Evolutionary conservation across 2,113 vertebrate genomes (phyloP).

Genomic region (Erpornis zantholeuca): DNA sequence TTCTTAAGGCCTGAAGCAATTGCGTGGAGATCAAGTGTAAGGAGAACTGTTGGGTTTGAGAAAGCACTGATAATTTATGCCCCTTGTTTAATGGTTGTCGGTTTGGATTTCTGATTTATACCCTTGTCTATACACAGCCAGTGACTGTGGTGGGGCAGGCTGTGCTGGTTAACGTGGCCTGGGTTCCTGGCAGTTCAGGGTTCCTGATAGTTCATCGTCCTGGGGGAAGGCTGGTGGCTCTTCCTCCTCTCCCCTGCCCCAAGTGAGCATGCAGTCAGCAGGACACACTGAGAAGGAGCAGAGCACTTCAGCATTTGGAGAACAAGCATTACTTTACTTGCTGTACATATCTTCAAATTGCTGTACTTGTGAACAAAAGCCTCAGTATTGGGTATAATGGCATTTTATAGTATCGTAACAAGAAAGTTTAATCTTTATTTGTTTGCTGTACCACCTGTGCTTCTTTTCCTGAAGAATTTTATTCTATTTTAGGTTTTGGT

Average conservation of each 20-base stretch:
- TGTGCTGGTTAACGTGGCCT: rapidly evolving
- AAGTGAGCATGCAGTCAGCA: too few relatives aligned
- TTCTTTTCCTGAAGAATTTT: not conserved
- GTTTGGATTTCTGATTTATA: not conserved
- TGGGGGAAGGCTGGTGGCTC: not conserved
- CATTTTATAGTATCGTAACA: not conserved
- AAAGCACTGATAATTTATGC: not conserved
- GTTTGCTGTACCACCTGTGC: not conserved
- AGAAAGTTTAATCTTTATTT: not conserved
- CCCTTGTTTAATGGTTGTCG: rapidly evolving
- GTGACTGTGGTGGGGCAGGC: not conserved
- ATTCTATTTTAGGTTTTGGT: not conserved
- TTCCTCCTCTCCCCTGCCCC: not conserved
- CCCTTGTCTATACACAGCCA: rapidly evolving
- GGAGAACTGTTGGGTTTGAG: not conserved
- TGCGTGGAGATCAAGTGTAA: not conserved
- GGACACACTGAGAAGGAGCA: not conserved
- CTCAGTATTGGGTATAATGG: not conserved
- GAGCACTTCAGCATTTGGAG: not conserved
- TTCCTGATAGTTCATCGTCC: rapidly evolving
- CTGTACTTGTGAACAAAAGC: not conserved
- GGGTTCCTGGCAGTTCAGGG: not conserved
- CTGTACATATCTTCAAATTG: not conserved
- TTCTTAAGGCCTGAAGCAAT: not conserved
- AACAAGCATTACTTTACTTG: not conserved